Evolutionary conservation across 2,888 invertebrate species (phyloP), one percentile per base, ranked within the genome.

Genomic region (Caenorhabditis sp.): DNA sequence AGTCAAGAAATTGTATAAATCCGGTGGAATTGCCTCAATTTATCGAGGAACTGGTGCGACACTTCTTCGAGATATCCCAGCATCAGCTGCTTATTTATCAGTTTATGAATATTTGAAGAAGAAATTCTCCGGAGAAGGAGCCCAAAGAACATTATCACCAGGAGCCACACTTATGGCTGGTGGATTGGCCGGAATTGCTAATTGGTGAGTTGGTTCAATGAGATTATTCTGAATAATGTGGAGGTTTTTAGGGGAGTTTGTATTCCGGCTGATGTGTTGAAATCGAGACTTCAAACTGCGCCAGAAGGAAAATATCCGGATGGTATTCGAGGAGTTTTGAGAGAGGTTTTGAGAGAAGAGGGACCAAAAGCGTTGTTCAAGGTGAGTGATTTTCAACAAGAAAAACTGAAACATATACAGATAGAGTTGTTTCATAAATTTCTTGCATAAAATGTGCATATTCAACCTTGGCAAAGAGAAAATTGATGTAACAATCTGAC

Each of bases 241-340:
- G n/a, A n/a, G n/a, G n/a, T n/a, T 23, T 49, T 27, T 26, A 77
- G 77, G 81, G 77, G 84, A 8, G 92, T 97, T 43, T 97, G 94
- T 79, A 95, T 99, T 92, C 97, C 97, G 0, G 93, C 96, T 21
- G 99, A 99, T 91, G 97, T 97, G 17, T 90, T 99, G 64, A 99
- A 99, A 89, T 97, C 97, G 88, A 92, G 97, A 73, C 90, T 97
- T 74, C 99, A 99, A 90, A 96, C 96, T 91, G 97, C 97, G 57
- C 96, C 97, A 1, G 94, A 94, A 88, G 97, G 97, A 52, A 94
- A 92, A 53, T 99, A 96, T 88, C 94, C 94, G 54, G 92, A 92
- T 83, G 97, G 97, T 57, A 91, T 97, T 79, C 91, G 94, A 76
- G 94, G 95, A 89, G 97, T 97, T 0, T 94, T 95, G 87, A 91